These are phyloP conservation scores for Hypocryptadius cinnamomeus DNA, from an alignment of 2,113 vertebrate genomes.

Conservation along the genomic window DNA sequence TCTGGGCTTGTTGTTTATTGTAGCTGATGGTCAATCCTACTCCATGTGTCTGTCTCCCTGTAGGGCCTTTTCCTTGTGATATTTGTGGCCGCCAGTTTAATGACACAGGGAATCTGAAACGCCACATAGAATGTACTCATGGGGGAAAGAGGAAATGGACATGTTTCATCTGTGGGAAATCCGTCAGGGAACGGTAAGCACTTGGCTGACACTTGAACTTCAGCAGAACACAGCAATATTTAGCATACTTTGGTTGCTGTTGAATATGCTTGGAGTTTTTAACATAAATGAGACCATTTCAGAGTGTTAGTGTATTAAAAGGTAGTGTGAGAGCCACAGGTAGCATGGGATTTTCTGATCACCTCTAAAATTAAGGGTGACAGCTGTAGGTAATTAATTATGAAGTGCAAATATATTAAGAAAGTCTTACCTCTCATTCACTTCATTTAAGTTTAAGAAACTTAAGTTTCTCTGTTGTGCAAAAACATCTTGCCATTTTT, in stretches of 20 bases:
- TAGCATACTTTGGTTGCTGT: background rate
- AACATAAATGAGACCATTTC: background rate
- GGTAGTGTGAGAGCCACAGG: background rate
- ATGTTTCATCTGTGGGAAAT: slow-evolving; percentile 94
- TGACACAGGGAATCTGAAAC: slow-evolving; percentile 93
- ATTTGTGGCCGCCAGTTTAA: slow-evolving; percentile 97
- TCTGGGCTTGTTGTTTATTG: background rate
- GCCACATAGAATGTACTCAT: slow-evolving; percentile 96
- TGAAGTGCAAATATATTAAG: background rate
- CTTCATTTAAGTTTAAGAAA: background rate
- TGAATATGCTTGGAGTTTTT: background rate
- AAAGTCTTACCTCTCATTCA: background rate
- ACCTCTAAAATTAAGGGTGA: background rate
- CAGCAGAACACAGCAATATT: background rate
- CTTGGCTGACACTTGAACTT: background rate
- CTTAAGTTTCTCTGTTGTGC: background rate
- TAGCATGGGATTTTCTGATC: background rate
- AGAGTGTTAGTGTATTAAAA: background rate
- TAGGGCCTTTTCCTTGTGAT: slow-evolving; percentile 96
- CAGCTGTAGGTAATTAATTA: background rate
- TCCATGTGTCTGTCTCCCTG: background rate
- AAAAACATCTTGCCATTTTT: background rate
- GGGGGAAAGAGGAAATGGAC: slow-evolving; percentile 98
- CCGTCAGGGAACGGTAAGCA: slow-evolving; percentile 90
- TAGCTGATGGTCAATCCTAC: background rate